Evolutionary conservation across 2,888 invertebrate species (phyloP).

Genomic region (Elmis aenea): DNA sequence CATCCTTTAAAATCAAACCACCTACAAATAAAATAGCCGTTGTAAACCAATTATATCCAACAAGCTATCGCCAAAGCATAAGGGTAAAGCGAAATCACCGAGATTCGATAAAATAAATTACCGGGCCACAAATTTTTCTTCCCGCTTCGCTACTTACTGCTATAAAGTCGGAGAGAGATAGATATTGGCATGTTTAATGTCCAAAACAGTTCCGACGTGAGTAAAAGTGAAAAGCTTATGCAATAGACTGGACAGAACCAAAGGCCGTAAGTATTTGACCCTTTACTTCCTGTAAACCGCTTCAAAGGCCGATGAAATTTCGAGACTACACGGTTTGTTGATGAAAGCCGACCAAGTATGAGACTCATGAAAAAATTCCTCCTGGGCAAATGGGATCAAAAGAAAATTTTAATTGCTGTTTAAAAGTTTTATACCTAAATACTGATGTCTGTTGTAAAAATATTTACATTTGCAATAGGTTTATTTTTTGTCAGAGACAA

Average conservation of each 20-base stretch:
- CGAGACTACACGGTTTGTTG: constrained; percentile 3
- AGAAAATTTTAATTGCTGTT: too few relatives aligned
- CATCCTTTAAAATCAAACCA: constrained; percentile 7
- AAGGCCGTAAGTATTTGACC: constrained; percentile 12
- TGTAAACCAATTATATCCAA: constrained; percentile 5
- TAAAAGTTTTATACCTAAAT: too few relatives aligned
- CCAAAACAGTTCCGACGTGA: constrained; percentile 7
- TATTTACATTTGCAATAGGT: too few relatives aligned
- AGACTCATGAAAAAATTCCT: constrained; percentile 4
- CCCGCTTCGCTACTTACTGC: too few relatives aligned
- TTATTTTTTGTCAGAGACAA: too few relatives aligned
- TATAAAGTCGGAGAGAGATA: neutral
- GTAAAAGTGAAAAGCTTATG: constrained; percentile 11
- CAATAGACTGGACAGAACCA: constrained; percentile 10
- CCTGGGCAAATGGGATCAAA: too few relatives aligned
- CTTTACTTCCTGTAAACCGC: constrained; percentile 14
- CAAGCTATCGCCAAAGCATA: constrained; percentile 2
- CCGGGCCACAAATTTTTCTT: too few relatives aligned
- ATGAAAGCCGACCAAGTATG: constrained; percentile 2
- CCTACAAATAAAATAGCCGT: constrained; percentile 6
- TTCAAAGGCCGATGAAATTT: constrained; percentile 9
- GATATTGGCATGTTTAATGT: constrained; percentile 5
- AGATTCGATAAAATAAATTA: neutral
- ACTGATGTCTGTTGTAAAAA: too few relatives aligned
- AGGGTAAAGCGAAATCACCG: neutral